Base-by-base conservation (phyloP, 1,140 invertebrate species). In the Oncopodura yosiiana region DNA sequence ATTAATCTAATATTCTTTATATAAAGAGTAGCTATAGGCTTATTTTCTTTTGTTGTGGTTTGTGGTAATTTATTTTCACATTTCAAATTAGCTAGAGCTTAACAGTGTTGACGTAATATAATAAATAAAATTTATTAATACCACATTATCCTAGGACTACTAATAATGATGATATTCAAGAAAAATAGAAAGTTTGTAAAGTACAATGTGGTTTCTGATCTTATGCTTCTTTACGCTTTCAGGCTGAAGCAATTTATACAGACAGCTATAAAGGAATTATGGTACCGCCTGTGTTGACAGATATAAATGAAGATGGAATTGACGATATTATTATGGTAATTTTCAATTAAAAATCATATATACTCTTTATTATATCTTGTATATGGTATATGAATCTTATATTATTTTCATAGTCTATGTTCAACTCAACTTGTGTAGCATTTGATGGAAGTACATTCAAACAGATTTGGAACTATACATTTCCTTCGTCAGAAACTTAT, bases 241-340 rank as follows among this genome's bases (percentile, higher is more conserved):
- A 69, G 66, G 65, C 65, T 9, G 42, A 58, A 37, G 30, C 48
- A 18, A 66, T 71, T 42, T 69, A 70, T 41, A 61, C 62, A 9
- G 72, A 74, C 58, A 55, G 63, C 2, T 54, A 63, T 38, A 75
- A 75, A 63, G 75, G 75, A 3, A 66, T 78, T 3, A 77, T 77
- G 73, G 73, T 72, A 8, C 75, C 84, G 3, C 82, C 86, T 4
- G 79, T 86, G 30, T 64, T 91, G 2, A 76, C 78, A 3, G 87
- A 90, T 67, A 72, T 90, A 32, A 89, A 78, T 51, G 75, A 74
- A 6, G 87, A 91, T 70, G 74, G 76, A 6, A 71, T 80, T 1
- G 74, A 79, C 43, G 87, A 91, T 66, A 83, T 90, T 52, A 67
- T 80, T 3, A 75, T 89, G 43, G 75, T 83, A 0, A 77, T 81